These are phyloP conservation scores for Orestias chungarensis DNA, from an alignment of 2,797 vertebrate species.

Conservation along the genomic window DNA sequence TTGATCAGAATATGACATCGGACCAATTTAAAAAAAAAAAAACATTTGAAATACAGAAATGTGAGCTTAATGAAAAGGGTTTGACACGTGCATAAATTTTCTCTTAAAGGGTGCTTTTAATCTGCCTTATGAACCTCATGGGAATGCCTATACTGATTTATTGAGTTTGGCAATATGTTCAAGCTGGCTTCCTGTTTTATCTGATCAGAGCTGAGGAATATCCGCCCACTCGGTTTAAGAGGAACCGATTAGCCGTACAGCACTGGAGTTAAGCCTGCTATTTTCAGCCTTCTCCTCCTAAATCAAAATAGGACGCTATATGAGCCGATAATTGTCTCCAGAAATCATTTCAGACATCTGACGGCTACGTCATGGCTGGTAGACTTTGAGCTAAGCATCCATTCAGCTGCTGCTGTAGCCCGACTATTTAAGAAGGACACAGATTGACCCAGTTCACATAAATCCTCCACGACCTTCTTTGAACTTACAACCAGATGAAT, in stretches of 20 bases:
- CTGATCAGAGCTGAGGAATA: conserved; percentile 53
- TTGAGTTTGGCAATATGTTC: conserved; percentile 10
- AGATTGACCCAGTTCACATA: conserved; percentile 70
- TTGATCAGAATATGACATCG: neutral
- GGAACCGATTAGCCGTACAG: conserved; percentile 23
- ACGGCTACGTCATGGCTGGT: neutral
- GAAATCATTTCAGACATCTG: neutral
- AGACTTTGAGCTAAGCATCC: conserved; percentile 4
- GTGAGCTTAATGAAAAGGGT: neutral
- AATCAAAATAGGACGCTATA: neutral
- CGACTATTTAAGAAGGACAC: conserved; percentile 42
- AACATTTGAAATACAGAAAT: neutral
- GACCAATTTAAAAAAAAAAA: neutral
- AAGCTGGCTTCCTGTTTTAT: conserved; percentile 7
- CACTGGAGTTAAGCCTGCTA: conserved; percentile 38
- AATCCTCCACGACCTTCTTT: conserved; percentile 67
- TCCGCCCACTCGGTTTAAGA: conserved; percentile 21
- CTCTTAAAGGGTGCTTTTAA: neutral
- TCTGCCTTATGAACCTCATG: conserved; percentile 3
- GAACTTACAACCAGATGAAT: conserved; percentile 18
- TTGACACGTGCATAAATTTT: neutral
- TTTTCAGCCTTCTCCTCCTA: conserved; percentile 28
- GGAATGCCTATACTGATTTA: conserved; percentile 4
- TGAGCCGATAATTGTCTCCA: neutral
- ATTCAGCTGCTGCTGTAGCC: conserved; percentile 19